Evolutionary conservation across 2,888 invertebrate species (phyloP).

Genomic region (Plemyria rubiginata): DNA sequence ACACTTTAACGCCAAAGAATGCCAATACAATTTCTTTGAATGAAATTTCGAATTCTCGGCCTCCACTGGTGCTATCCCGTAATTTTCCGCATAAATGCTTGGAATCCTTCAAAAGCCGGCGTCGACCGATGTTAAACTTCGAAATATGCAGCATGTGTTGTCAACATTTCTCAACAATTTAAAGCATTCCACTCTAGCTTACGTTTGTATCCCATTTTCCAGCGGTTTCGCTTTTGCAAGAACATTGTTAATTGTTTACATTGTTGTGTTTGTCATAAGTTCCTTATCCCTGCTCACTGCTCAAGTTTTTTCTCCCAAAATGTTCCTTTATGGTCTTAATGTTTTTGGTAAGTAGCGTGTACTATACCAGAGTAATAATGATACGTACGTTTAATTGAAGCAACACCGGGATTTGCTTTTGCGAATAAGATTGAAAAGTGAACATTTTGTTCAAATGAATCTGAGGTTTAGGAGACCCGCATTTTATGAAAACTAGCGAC

Average conservation of each 20-base stretch:
- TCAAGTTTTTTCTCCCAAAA: slow-evolving; percentile 4
- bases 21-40: slow-evolving; percentile 33
- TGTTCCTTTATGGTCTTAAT: background rate
- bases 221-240: slow-evolving; percentile 32
- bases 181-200: slow-evolving; percentile 46
- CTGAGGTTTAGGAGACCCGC: too few species aligned
- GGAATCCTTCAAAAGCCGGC: slow-evolving; percentile 61
- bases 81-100: slow-evolving; percentile 51
- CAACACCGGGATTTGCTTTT: background rate
- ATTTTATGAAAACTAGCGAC: too few species aligned
- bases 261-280: slow-evolving; percentile 28
- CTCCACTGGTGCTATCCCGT: slow-evolving; percentile 32
- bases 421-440: background rate
- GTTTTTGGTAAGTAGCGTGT: slow-evolving; percentile 4
- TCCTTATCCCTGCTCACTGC: background rate
- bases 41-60: slow-evolving; percentile 34
- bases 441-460: background rate
- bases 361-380: slow-evolving; percentile 5
- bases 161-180: slow-evolving; percentile 56
- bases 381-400: slow-evolving; percentile 3
- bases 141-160: slow-evolving; percentile 51
- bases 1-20: slow-evolving; percentile 29
- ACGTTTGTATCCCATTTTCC: slow-evolving; percentile 46
- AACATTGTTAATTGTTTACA: slow-evolving; percentile 29
- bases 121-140: slow-evolving; percentile 37